Base-by-base conservation (phyloP, 2,888 invertebrate genomes). In the Thymelicus sylvestris region DNA sequence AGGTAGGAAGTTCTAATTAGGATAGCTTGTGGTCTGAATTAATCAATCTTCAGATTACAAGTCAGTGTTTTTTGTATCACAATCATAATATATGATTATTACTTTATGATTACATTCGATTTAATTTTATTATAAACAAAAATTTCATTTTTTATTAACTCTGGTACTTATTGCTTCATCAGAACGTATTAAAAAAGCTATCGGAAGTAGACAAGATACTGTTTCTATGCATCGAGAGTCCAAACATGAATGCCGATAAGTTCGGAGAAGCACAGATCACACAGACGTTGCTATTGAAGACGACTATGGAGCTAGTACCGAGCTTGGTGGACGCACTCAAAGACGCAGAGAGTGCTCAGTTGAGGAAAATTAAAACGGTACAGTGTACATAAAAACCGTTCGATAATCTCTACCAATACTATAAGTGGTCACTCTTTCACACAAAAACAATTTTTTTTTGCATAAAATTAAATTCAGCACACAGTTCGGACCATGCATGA, bases 161-260 rank as follows among this genome's bases (percentile, higher is more conserved):
- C 24, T 19, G 2, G 2, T 59, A n/a, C 0, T 55, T 39, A n/a
- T 47, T 69, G 15, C 47, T 62, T 55, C 52, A 24, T 62, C 67
- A 96, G 96, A 94, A 94, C 70, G 92, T 95, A 4, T 85, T 97
- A 60, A 94, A 95, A 74, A 95, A 96, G 78, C 94, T 98, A 72
- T 90, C 95, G 2, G 97, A 97, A 75, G 95, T 98, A n/a, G 98
- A 98, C 80, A 96, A 96, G 81, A 94, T 98, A 19, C 89, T 98
- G 15, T 94, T 96, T 6, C 81, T 94, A 7, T 94, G 94, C 75
- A 85, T 94, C 75, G 92, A 93, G 69, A 79, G 87, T 0, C 86
- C 87, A 2, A 90, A 91, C 95, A 80, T 95, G 94, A 84, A 95
- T 89, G 83, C 89, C 74, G 88, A 87, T 55, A 88, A 88, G 76